phyloP scores from a whole-genome alignment of 2,797 vertebrate genomes.

The Anas georgica region DNA sequence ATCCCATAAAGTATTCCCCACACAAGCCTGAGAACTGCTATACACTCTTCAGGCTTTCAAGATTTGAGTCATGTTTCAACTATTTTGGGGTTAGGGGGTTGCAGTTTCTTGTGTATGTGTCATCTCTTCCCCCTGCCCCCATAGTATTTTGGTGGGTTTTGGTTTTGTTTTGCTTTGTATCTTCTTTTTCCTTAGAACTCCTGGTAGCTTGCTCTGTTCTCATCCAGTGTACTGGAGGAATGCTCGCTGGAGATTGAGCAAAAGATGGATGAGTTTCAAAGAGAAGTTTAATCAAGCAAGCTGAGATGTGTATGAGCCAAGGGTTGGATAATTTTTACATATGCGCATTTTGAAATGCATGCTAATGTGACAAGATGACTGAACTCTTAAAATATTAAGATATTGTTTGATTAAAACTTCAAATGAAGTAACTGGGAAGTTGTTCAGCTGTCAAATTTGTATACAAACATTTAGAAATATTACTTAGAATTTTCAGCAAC shows the following conservation, averaged over 20 bases:
- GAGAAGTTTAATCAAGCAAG: conserved; percentile 29
- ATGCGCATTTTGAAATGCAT: background rate
- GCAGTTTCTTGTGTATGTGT: background rate
- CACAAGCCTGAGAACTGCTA: background rate
- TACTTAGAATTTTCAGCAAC: background rate
- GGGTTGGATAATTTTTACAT: background rate
- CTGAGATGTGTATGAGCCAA: background rate
- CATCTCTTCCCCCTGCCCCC: background rate
- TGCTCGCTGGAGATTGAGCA: background rate
- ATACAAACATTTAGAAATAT: background rate
- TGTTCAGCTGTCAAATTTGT: background rate
- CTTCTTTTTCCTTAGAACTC: background rate
- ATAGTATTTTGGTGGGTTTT: background rate
- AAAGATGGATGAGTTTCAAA: conserved; percentile 13
- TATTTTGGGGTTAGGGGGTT: background rate
- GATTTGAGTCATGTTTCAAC: background rate
- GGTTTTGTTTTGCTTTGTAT: background rate
- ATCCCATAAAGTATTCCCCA: accelerated
- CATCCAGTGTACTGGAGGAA: background rate
- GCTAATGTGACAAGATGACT: conserved; percentile 17
- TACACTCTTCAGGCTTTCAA: background rate
- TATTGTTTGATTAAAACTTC: conserved; percentile 9
- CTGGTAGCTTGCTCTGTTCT: conserved; percentile 6
- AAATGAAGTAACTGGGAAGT: background rate
- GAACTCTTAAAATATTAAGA: background rate